Evolutionary conservation across 1,140 invertebrate species (phyloP).

Genomic region (Archivesica marissinica): DNA sequence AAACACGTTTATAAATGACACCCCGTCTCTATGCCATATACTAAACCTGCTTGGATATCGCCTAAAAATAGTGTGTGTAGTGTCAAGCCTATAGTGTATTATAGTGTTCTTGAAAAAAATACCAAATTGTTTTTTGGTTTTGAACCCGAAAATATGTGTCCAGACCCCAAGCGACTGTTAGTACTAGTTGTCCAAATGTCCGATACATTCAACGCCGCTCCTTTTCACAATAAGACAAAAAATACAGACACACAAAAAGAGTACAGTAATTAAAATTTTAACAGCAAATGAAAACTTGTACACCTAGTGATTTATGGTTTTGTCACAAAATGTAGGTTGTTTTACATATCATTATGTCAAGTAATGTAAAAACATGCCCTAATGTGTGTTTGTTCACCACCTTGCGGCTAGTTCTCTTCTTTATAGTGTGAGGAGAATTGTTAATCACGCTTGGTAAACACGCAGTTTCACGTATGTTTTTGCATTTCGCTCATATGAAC

Average conservation of each 20-base stretch:
- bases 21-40: too few relatives aligned
- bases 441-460: neutral
- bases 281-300: neutral
- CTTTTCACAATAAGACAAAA: neutral
- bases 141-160: neutral
- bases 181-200: neutral
- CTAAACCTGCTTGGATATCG: too few relatives aligned
- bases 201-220: neutral
- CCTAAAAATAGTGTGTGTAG: too few relatives aligned
- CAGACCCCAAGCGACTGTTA: neutral
- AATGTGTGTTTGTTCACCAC: neutral
- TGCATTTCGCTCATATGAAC: neutral
- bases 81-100: neutral
- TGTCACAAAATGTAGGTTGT: slow-evolving; percentile 4
- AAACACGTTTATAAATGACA: too few relatives aligned
- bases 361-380: slow-evolving; percentile 2
- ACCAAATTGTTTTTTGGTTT: neutral
- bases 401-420: neutral
- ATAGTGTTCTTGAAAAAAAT: neutral
- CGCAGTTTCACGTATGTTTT: too few relatives aligned
- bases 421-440: slow-evolving; percentile 3
- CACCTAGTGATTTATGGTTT: neutral
- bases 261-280: neutral
- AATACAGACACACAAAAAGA: neutral
- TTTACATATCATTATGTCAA: slow-evolving; percentile 21